phyloP scores from a whole-genome alignment of 2,113 vertebrate genomes.

The Ploceus nigricollis region DNA sequence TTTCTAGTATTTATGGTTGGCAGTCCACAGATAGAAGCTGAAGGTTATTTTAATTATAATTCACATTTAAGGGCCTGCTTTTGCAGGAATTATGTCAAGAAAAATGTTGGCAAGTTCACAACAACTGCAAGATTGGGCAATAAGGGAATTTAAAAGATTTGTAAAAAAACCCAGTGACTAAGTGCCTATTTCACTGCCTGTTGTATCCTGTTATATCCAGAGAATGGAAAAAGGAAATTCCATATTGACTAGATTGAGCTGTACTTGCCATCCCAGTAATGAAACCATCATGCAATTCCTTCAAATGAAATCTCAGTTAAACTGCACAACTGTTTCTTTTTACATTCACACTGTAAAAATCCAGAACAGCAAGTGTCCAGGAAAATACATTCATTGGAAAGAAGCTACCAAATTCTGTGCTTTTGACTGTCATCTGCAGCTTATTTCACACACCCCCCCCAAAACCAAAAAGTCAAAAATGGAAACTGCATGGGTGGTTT shows the following conservation, averaged over 20 bases:
- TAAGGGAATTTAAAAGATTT: conserved; percentile 49
- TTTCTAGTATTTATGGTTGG: not conserved
- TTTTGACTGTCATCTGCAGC: conserved; percentile 41
- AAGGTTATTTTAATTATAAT: conserved; percentile 5
- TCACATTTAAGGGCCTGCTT: not conserved
- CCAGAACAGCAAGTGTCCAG: conserved; percentile 34
- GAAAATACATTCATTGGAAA: conserved; percentile 52
- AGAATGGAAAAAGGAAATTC: conserved; percentile 69
- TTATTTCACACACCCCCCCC: conserved; percentile 15
- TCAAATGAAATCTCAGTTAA: conserved; percentile 45
- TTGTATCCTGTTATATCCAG: conserved; percentile 54
- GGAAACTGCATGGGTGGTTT: conserved; percentile 55
- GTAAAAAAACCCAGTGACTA: conserved; percentile 28
- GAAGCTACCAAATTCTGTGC: conserved; percentile 25
- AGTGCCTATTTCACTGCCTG: conserved; percentile 54
- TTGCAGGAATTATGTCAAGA: conserved; percentile 31
- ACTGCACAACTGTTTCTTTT: conserved; percentile 61
- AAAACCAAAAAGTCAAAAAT: conserved; percentile 50
- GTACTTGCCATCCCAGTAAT: conserved; percentile 60
- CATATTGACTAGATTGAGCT: conserved; percentile 54
- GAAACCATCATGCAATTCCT: conserved; percentile 57
- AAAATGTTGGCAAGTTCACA: conserved; percentile 12
- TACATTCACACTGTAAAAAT: conserved; percentile 50
- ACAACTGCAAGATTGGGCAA: conserved; percentile 47
- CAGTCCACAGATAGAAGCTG: not conserved